Evolutionary conservation across 2,113 vertebrate genomes (phyloP).

Genomic region (Myotis brandtii): DNA sequence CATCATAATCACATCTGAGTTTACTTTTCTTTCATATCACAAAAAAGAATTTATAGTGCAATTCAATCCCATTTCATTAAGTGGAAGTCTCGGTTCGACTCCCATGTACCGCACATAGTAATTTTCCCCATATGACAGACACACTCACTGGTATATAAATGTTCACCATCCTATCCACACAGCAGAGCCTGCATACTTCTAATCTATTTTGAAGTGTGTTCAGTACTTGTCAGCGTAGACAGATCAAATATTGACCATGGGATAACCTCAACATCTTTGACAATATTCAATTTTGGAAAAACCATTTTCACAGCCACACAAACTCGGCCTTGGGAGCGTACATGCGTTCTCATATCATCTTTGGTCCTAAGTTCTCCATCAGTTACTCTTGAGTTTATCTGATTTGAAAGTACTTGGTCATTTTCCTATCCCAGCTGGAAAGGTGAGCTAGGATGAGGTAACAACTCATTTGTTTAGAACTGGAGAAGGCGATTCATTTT

Average conservation of each 20-base stretch:
- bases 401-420: not conserved
- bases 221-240: not conserved
- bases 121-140: not conserved
- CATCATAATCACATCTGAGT: not conserved
- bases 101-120: not conserved
- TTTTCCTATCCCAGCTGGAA: not conserved
- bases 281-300: not conserved
- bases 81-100: not conserved
- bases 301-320: conserved; percentile 3
- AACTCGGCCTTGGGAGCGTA: not conserved
- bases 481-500: not conserved
- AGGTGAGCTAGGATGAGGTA: not conserved
- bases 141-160: not conserved
- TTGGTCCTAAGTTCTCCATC: not conserved
- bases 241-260: not conserved
- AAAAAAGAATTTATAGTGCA: not conserved
- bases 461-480: not conserved
- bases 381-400: not conserved
- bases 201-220: not conserved
- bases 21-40: not conserved
- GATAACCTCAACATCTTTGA: conserved; percentile 1
- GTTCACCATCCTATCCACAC: not conserved
- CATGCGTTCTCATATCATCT: not conserved
- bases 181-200: not conserved
- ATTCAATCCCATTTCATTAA: conserved; percentile 25